Evolutionary conservation across 2,797 vertebrate species (phyloP), one percentile per base, ranked within the genome.

Genomic region (Girardinus metallicus): DNA sequence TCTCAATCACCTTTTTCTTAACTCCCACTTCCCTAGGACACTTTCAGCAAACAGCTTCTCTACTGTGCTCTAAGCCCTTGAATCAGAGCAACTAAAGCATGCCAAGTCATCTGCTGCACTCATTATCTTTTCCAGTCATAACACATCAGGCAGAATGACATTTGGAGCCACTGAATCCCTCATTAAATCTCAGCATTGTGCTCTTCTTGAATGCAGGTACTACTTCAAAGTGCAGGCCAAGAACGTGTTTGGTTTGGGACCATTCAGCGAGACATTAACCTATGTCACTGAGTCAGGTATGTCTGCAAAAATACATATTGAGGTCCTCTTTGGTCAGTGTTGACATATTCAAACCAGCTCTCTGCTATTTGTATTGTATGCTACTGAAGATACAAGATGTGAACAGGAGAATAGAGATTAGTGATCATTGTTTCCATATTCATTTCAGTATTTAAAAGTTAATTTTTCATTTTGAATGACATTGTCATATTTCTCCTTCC

Each of bases 151-250:
- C 77, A n/a, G 74, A 82, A 29, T 75, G 13, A 85, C 76, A 77
- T 16, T 16, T 55, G 83, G 36, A 83, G 85, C 74, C 11, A 12
- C 72, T 72, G 47, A 79, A 89, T 81, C 72, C 68, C 34, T 77
- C 47, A 43, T 83, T 85, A 79, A 84, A 83, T 60, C n/a, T 15
- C 15, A 16, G 9, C 79, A 44, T 74, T 78, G 77, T 81, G 76
- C 2, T 86, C 82, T 88, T 76, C 83, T 85, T 82, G 76, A 51
- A 10, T 95, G 73, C 93, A 99, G 99, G 91, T 99, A 99, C 94
- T 99, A 99, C 93, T 99, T 99, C 94, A 98, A 97, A 97, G 97
- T 99, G 75, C 98, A 99, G 93, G 98, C 98, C 76, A 98, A 97
- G 94, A 99, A 99, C 89, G 95, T 97, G 34, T 97, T 97, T 77